Conservation (phyloP, 2,797 vertebrate genomes). For the Apogon talboti region DNA sequence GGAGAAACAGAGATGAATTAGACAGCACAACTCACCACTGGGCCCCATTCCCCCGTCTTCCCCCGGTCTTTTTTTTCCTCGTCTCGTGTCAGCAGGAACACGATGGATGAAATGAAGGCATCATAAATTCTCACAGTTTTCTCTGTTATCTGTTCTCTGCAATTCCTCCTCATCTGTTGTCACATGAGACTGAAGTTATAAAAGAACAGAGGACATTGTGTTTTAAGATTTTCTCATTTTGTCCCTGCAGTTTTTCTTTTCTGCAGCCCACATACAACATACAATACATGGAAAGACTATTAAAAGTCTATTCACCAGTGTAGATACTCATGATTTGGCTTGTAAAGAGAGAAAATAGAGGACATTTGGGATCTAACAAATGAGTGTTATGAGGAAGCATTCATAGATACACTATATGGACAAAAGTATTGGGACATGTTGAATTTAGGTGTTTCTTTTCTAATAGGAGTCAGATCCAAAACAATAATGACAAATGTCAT, state of each 20-base stretch:
- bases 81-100: slow-evolving; percentile 51
- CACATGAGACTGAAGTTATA: slow-evolving; percentile 36
- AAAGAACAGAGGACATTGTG: neutral
- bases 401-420: too few relatives aligned
- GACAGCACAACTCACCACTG: slow-evolving; percentile 29
- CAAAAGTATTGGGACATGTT: too few relatives aligned
- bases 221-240: neutral
- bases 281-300: neutral
- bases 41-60: slow-evolving; percentile 38
- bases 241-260: neutral
- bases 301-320: neutral
- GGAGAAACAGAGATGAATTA: slow-evolving; percentile 45
- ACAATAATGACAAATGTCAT: too few relatives aligned
- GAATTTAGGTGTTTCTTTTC: too few relatives aligned
- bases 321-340: neutral
- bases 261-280: neutral
- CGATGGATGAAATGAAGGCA: slow-evolving; percentile 52
- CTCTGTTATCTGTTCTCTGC: slow-evolving; percentile 28
- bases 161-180: slow-evolving; percentile 8
- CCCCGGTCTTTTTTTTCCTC: slow-evolving; percentile 10
- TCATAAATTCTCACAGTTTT: slow-evolving; percentile 48
- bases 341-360: neutral
- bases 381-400: too few relatives aligned
- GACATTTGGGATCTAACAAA: neutral
- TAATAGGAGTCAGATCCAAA: too few relatives aligned